Base-by-base conservation (phyloP, 2,888 invertebrate genomes). In the Cyclophora punctaria region DNA sequence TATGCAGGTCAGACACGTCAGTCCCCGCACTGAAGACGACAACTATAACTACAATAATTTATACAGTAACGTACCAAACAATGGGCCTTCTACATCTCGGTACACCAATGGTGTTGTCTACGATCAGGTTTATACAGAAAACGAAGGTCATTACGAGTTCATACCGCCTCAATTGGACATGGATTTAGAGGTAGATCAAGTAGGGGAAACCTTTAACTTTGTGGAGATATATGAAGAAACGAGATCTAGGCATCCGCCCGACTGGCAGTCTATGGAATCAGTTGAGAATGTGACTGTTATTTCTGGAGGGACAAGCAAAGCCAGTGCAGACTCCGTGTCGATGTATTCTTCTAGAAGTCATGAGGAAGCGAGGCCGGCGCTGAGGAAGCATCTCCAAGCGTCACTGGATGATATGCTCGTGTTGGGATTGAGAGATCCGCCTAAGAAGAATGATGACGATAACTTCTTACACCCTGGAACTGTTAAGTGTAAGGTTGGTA, bases 331-430 rank as follows among this genome's bases (percentile, higher is more conserved):
- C 59, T 90, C 91, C 2, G 85, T 91, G 40, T 91, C 91, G 1
- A 79, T 91, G 59, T 90, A 90, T 57, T 92, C 91, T 43, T 88
- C 90, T 2, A 82, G 90, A 60, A 92, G 91, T 62, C 87, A 90
- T 52, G 92, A 92, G 53, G 82, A 81, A 52, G 75, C 84, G 2
- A 62, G 83, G 7, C 83, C 82, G 3, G 60, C 76, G 3, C 58
- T 78, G 5, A 57, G 77, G 42, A 70, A 67, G 49, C 83, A 82
- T 41, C 59, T 89, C 60, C 90, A 87, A 56, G 85, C 89, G 4
- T 91, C 91, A 0, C 75, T 91, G 62, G 91, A 91, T 55, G 91
- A 91, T 60, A 91, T 91, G 72, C 83, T 91, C 6, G 83, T 91
- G 60, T 68, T 91, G 44, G 82, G 90, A 0, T 44, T 81, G 20